phyloP scores from a whole-genome alignment of 1,140 invertebrate genomes.

The Diploscapter pachys region DNA sequence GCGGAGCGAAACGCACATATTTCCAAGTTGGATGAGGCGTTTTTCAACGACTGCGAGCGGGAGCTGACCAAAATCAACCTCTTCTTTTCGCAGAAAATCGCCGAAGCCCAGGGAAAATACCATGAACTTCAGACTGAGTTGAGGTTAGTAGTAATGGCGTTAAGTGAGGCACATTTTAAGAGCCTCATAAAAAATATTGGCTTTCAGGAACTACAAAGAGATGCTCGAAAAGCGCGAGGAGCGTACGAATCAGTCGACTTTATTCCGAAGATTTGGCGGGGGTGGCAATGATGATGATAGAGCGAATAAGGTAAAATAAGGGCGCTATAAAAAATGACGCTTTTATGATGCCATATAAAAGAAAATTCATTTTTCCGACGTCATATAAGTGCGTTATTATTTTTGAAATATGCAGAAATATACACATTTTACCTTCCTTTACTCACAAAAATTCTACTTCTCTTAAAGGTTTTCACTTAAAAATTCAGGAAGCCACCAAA shows the following conservation, averaged over 20 bases:
- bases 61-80: conserved; percentile 65
- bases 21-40: conserved; percentile 62
- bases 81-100: conserved; percentile 61
- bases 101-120: conserved; percentile 57
- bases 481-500: conserved; percentile 64
- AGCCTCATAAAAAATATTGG: too few species aligned
- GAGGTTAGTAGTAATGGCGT: background rate
- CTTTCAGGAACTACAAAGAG: conserved; percentile 41
- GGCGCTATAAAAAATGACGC: too few species aligned
- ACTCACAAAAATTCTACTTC: too few species aligned
- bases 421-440: too few species aligned
- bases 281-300: background rate
- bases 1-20: conserved; percentile 46
- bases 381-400: too few species aligned
- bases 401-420: too few species aligned
- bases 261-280: conserved; percentile 7
- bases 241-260: background rate
- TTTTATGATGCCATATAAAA: too few species aligned
- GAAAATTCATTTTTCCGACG: too few species aligned
- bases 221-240: conserved; percentile 35
- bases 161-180: too few species aligned
- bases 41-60: conserved; percentile 64
- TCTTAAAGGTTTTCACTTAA: too few species aligned
- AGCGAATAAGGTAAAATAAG: too few species aligned
- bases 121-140: conserved; percentile 53